These are phyloP conservation scores for Cantharis nigra DNA, from an alignment of 2,888 invertebrate genomes.

Conservation along the genomic window DNA sequence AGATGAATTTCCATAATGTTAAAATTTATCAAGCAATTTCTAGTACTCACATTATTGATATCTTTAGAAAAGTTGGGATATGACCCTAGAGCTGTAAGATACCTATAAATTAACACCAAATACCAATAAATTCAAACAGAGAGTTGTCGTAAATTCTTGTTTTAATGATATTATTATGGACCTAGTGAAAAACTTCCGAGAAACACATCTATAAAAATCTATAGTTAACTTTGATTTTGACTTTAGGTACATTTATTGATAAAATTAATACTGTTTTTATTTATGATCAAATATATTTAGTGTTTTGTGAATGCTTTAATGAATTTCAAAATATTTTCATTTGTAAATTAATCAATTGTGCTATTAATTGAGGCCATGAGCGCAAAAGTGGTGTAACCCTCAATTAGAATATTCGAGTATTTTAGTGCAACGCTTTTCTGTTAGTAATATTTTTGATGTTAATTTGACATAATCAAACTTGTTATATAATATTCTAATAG, in stretches of 20 bases:
- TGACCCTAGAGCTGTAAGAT: neutral
- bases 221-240: neutral
- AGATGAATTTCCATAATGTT: neutral
- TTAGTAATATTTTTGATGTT: too few relatives aligned
- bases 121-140: neutral
- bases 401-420: too few relatives aligned
- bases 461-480: too few relatives aligned
- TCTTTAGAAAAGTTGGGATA: neutral
- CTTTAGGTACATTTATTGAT: neutral
- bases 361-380: too few relatives aligned
- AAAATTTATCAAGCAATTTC: neutral
- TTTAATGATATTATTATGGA: neutral
- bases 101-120: neutral
- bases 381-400: too few relatives aligned
- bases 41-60: neutral
- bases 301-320: neutral
- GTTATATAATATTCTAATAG: too few relatives aligned
- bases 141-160: neutral
- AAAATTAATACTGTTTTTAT: neutral
- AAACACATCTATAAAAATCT: neutral
- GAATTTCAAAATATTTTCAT: neutral
- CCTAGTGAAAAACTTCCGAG: neutral
- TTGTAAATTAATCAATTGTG: neutral
- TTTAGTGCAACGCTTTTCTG: too few relatives aligned
- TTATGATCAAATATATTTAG: neutral